Conservation (phyloP, 2,113 vertebrate genomes). For the Xiphophorus maculatus region DNA sequence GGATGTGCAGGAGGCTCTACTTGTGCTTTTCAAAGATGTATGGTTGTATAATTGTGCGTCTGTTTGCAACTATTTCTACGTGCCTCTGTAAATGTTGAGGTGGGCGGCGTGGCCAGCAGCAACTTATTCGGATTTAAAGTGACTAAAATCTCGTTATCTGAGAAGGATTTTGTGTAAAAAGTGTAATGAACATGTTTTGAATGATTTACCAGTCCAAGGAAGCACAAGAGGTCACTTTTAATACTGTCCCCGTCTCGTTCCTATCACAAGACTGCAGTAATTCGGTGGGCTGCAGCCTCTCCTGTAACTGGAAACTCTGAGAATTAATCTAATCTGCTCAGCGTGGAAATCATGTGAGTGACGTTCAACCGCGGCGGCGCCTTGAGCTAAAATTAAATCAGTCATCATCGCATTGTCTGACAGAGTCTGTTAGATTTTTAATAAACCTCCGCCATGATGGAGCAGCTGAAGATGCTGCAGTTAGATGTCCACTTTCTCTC, state of each 20-base stretch:
- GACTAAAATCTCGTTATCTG: too few relatives aligned
- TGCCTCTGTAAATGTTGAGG: too few relatives aligned
- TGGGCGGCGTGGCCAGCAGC: too few relatives aligned
- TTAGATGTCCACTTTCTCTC: neutral
- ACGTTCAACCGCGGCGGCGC: conserved; percentile 15
- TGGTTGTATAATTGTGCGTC: too few relatives aligned
- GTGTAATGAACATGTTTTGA: too few relatives aligned
- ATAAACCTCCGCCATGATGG: conserved; percentile 7
- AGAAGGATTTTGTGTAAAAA: too few relatives aligned
- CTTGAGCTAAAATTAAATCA: conserved; percentile 27
- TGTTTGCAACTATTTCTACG: too few relatives aligned
- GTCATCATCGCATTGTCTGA: conserved; percentile 1
- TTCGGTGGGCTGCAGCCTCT: conserved; percentile 14
- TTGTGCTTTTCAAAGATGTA: too few relatives aligned
- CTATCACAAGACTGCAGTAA: conserved; percentile 23
- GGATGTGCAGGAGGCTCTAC: too few relatives aligned
- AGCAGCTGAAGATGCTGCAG: conserved; percentile 10
- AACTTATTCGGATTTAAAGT: too few relatives aligned
- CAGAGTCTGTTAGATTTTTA: conserved; percentile 14
- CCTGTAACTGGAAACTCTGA: conserved; percentile 26
- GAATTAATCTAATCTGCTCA: conserved; percentile 42
- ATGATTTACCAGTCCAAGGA: too few relatives aligned
- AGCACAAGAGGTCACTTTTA: neutral
- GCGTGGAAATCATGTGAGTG: conserved; percentile 37
- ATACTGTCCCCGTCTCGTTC: conserved; percentile 9